These are phyloP conservation scores for Rhinogobio ventralis DNA, from an alignment of 2,797 vertebrate species.

Conservation along the genomic window DNA sequence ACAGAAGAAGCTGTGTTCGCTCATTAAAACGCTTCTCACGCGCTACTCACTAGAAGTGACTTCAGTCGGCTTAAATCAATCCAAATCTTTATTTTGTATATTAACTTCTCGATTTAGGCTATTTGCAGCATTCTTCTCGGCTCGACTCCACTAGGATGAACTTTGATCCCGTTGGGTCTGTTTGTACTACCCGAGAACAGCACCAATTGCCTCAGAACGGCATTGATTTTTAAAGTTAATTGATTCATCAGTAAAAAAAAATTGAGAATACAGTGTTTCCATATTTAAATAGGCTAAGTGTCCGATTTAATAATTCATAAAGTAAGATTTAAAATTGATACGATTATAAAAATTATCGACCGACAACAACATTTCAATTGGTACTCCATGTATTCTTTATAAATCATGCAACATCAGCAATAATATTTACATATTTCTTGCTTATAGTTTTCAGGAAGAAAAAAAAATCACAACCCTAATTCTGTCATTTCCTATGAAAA, in stretches of 20 bases:
- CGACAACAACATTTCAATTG: not conserved
- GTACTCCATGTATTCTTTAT: not conserved
- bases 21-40: constrained; percentile 22
- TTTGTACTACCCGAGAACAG: constrained; percentile 9
- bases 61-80: not conserved
- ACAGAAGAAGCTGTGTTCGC: not conserved
- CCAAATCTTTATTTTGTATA: too few relatives aligned
- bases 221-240: not conserved
- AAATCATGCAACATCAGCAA: not conserved
- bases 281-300: not conserved
- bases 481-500: not conserved
- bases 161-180: constrained; percentile 33
- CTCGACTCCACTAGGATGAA: constrained; percentile 18
- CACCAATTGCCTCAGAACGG: not conserved
- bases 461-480: not conserved
- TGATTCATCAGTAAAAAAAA: not conserved
- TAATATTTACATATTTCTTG: not conserved
- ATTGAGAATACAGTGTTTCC: not conserved
- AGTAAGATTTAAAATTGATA: not conserved
- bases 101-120: not conserved
- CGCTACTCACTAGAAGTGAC: not conserved
- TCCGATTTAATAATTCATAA: not conserved
- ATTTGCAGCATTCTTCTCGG: not conserved
- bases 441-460: not conserved
- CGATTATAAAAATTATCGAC: not conserved